Percentiles rank a stretch among this genome's conserved stretches.
phyloP scores from a whole-genome alignment of 1,140 invertebrate genomes.

The Spodoptera frugiperda region DNA sequence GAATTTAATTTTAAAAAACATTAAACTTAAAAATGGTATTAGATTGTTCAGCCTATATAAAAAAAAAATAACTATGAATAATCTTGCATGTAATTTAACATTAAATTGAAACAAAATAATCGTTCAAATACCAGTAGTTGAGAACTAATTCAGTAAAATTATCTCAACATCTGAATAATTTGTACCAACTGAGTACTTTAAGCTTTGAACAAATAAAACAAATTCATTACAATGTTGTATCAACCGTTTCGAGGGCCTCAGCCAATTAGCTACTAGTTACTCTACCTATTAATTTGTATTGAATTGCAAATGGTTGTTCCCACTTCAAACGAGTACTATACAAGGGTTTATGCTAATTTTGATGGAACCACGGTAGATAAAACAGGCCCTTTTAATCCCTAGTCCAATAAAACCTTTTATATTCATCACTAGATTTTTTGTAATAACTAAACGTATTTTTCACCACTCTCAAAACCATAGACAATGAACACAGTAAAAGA shows the following conservation, averaged over 20 bases:
- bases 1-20: too few species aligned
- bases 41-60: too few species aligned
- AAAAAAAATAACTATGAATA: too few species aligned
- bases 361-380: neutral
- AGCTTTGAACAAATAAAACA: neutral
- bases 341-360: slow-evolving; percentile 32
- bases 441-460: too few species aligned
- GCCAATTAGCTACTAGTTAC: slow-evolving; percentile 11
- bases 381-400: neutral
- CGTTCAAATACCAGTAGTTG: too few species aligned
- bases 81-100: too few species aligned
- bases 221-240: slow-evolving; percentile 32
- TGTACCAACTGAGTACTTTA: neutral
- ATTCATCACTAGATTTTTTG: too few species aligned
- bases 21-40: too few species aligned
- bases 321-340: slow-evolving; percentile 36
- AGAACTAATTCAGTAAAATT: too few species aligned
- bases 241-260: neutral
- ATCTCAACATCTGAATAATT: neutral
- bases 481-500: neutral
- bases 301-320: slow-evolving; percentile 23
- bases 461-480: too few species aligned
- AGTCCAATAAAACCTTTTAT: too few species aligned
- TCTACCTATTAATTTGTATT: slow-evolving; percentile 38
- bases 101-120: too few species aligned